Conservation (phyloP, 2,888 invertebrate genomes). For the Oscheius sp. region DNA sequence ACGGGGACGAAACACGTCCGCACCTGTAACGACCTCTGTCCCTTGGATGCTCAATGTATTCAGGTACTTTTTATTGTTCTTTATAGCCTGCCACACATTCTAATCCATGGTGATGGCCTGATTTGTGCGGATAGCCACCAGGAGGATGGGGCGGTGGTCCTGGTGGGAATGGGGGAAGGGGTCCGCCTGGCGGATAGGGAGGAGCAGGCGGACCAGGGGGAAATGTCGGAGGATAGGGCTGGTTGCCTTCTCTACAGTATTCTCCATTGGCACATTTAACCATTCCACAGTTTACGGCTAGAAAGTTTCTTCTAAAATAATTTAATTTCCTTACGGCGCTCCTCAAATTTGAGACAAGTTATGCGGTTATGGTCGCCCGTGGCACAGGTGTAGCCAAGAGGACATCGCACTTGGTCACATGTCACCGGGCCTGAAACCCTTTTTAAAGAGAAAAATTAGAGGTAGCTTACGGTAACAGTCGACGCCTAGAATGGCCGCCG, state of each 20-base stretch:
- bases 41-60: constrained; percentile 42
- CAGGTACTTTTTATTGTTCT: constrained; percentile 15
- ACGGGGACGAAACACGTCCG: constrained; percentile 48
- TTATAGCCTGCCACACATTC: no score
- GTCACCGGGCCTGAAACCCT: neutral
- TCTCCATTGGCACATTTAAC: neutral
- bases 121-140: no score
- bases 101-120: no score
- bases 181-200: neutral
- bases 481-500: neutral
- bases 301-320: neutral
- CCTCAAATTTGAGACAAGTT: neutral
- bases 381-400: neutral
- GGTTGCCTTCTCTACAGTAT: constrained; percentile 3
- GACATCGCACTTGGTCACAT: constrained; percentile 1
- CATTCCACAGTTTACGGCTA: neutral
- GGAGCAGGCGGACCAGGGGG: no score
- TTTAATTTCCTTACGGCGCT: neutral
- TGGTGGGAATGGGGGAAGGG: neutral
- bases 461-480: neutral
- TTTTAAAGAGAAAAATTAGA: neutral
- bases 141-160: no score
- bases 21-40: constrained; percentile 53
- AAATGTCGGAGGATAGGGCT: neutral
- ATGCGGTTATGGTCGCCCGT: neutral